These are phyloP conservation scores for Orthonychiurus folsomi DNA, from an alignment of 2,888 invertebrate species.

Conservation along the genomic window DNA sequence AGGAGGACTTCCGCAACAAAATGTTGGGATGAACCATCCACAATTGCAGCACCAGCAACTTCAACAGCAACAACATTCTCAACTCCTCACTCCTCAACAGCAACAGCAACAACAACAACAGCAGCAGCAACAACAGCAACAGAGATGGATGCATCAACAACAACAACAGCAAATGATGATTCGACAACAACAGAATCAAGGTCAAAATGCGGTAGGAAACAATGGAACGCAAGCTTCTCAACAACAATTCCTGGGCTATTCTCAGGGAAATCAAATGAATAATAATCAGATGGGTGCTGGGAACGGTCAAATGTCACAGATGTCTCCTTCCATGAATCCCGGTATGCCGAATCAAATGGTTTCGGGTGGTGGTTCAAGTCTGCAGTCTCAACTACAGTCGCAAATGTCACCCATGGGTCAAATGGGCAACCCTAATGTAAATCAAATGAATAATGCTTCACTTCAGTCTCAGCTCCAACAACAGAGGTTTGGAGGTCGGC, in stretches of 20 bases:
- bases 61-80: constrained; percentile 23
- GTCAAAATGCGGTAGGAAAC: constrained; percentile 42
- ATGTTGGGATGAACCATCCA: constrained; percentile 37
- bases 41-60: constrained; percentile 38
- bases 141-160: constrained; percentile 43
- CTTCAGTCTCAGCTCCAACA: constrained; percentile 39
- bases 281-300: constrained; percentile 16
- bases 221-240: constrained; percentile 44
- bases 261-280: constrained; percentile 41
- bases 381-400: constrained; percentile 35
- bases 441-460: constrained; percentile 34
- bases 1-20: constrained; percentile 33
- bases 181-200: constrained; percentile 42
- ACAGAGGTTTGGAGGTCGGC: constrained; percentile 37
- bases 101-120: constrained; percentile 33
- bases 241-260: constrained; percentile 43
- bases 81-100: constrained; percentile 21
- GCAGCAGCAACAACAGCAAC: constrained; percentile 40
- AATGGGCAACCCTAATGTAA: constrained; percentile 35
- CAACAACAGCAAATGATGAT: constrained; percentile 45
- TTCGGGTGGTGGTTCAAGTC: constrained; percentile 26
- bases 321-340: constrained; percentile 32
- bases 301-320: constrained; percentile 18
- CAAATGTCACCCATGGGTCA: constrained; percentile 39
- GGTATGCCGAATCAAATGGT: constrained; percentile 37